These are phyloP conservation scores for Podarcis lilfordi DNA, from an alignment of 2,797 vertebrate species.

Conservation along the genomic window DNA sequence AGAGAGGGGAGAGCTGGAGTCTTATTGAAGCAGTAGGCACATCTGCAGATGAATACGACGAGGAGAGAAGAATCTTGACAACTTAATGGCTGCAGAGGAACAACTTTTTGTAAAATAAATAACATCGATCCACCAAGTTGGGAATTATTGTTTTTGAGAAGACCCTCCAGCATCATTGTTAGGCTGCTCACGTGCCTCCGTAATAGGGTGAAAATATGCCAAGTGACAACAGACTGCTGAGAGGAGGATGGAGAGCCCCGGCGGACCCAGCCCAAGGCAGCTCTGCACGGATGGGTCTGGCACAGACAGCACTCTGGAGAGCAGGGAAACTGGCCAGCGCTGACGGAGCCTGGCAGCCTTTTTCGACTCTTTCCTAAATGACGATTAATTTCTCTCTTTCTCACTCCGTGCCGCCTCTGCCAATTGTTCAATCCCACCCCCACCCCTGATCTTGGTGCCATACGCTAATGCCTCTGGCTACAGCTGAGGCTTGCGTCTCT, in stretches of 20 bases:
- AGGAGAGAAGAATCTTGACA: slow-evolving; percentile 43
- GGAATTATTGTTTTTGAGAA: neutral
- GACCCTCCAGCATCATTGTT: neutral
- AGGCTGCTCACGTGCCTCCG: neutral
- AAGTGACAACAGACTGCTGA: slow-evolving; percentile 15
- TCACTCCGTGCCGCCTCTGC: neutral
- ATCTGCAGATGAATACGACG: slow-evolving; percentile 70
- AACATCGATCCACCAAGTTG: neutral
- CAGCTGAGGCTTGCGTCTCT: neutral
- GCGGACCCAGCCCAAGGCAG: neutral
- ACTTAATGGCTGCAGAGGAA: fast-evolving
- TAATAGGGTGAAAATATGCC: slow-evolving; percentile 8
- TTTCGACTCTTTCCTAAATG: slow-evolving; percentile 3
- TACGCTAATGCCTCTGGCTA: neutral
- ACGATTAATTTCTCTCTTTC: slow-evolving; percentile 2
- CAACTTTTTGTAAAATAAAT: neutral
- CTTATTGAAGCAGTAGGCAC: slow-evolving; percentile 60
- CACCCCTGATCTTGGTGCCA: neutral
- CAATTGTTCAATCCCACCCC: neutral
- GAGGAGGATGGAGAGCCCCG: neutral
- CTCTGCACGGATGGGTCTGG: neutral
- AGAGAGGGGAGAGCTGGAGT: slow-evolving; percentile 54
- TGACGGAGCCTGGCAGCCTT: neutral
- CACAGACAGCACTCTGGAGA: neutral
- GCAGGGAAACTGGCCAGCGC: neutral